Evolutionary conservation across 1,140 invertebrate species (phyloP), one percentile per base, ranked within the genome.

Genomic region (Drosophila mayri): DNA sequence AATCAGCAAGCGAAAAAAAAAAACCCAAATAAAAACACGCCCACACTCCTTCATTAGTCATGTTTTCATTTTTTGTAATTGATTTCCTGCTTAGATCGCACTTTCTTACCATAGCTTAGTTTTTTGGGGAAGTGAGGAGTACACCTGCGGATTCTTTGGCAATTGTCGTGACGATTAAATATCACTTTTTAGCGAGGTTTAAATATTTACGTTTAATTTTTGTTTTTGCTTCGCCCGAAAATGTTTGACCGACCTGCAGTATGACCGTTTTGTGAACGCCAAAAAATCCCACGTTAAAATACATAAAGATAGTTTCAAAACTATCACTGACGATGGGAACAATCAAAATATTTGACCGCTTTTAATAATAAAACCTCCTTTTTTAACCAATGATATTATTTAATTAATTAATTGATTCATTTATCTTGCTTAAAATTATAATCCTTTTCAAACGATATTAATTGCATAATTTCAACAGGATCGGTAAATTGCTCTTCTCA

Each of bases 1-100:
- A 67, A 41, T 52, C 62, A 16, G 8, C 25, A 43, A 68, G 46
- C 59, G 32, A 37, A 50, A 50, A 50, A 74, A 52, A 55, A 52
- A 55, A 72, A 25, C 44, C 62, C 47, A 72, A 74, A 74, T 57
- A 79, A 66, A 79, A 71, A 71, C 57, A 62, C 43, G 44, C 71
- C 72, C 76, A 79, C 61, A 44, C 50, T 40, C 68, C 50, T 22
- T 32, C 50, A 76, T 76, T 76, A 76, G 74, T 76, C 73, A 76
- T 76, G 73, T 76, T 76, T 74, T 73, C 22, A 49, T 54, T 58
- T 44, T 2, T 35, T 28, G 32, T 59, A 43, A 76, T 50, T 58
- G 32, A 38, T 79, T 78, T 63, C 3, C n/a, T 8, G 11, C 5
- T 11, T 30, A 3, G 3, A 14, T 8, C 11, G 11, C 4, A 16